A percentile compares a stretch with the other conserved stretches of the same genome.
Evolutionary conservation across 2,113 vertebrate species (phyloP).

Genomic region (Corythornis vintsioides): DNA sequence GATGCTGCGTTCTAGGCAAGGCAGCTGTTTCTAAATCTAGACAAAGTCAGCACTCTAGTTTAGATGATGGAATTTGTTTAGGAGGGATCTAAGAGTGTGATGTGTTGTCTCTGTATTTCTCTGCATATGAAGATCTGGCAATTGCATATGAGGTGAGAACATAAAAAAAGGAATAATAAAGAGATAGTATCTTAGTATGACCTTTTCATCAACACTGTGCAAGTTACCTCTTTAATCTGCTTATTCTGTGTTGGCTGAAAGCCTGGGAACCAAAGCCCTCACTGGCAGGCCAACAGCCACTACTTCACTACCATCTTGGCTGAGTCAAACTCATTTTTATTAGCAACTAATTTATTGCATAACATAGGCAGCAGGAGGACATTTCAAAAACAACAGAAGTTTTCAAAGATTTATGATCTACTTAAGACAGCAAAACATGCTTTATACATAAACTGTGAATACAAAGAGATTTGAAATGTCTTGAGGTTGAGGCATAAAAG

Average conservation of each 20-base stretch:
- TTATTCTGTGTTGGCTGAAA: background rate
- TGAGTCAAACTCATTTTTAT: background rate
- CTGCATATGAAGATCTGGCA: background rate
- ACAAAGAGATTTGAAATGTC: background rate
- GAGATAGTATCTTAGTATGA: background rate
- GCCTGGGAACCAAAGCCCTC: background rate
- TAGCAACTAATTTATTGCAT: background rate
- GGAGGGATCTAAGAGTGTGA: background rate
- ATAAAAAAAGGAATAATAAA: background rate
- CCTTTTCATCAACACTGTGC: background rate
- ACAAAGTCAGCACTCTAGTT: background rate
- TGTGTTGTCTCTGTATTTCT: background rate
- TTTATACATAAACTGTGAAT: background rate
- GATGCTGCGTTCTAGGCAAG: background rate
- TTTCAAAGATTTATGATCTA: background rate
- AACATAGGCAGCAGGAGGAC: background rate
- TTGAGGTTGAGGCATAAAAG: background rate
- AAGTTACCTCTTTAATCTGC: background rate
- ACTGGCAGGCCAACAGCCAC: background rate
- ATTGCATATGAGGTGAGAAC: background rate
- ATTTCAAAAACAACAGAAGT: conserved; percentile 4
- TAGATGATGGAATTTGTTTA: background rate
- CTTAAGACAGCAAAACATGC: background rate
- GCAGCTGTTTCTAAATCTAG: background rate
- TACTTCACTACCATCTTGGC: background rate